These are phyloP conservation scores for Elephantulus edwardii DNA, from an alignment of 2,113 vertebrate species.

Conservation along the genomic window DNA sequence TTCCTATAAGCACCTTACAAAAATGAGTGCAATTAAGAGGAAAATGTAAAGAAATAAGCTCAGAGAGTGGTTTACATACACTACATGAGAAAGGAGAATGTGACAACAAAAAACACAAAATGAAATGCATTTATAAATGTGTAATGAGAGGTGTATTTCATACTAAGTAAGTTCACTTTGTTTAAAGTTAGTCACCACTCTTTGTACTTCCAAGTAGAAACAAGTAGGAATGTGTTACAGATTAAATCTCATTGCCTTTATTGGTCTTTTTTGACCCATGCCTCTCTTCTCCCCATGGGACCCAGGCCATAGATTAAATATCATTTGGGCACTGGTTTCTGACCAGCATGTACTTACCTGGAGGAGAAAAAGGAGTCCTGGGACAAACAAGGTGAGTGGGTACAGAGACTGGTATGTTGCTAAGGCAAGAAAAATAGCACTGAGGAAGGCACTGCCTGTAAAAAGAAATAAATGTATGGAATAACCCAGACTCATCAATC, in stretches of 20 bases:
- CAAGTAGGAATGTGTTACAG: background rate
- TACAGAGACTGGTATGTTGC: slow-evolving; percentile 98
- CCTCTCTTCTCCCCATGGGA: background rate
- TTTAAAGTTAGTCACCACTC: slow-evolving; percentile 37
- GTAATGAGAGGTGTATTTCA: slow-evolving; percentile 31
- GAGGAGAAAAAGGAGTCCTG: slow-evolving; percentile 93
- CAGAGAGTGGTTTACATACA: background rate
- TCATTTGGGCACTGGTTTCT: slow-evolving; percentile 50
- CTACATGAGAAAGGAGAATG: background rate
- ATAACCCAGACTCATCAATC: slow-evolving; percentile 21
- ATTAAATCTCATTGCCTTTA: background rate
- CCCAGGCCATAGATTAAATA: slow-evolving; percentile 9
- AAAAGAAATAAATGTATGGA: slow-evolving; percentile 61
- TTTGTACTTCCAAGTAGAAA: slow-evolving; percentile 37
- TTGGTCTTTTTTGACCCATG: background rate
- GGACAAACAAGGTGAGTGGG: slow-evolving; percentile 92
- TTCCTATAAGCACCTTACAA: slow-evolving; percentile 17
- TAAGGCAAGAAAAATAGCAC: slow-evolving; percentile 94
- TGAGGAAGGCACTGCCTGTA: slow-evolving; percentile 94
- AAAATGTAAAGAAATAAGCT: slow-evolving; percentile 36
- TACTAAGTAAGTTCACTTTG: background rate
- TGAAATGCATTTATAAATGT: slow-evolving; percentile 33
- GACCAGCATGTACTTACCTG: slow-evolving; percentile 84
- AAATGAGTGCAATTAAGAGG: background rate
- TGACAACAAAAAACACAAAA: slow-evolving; percentile 22